Evolutionary conservation across 23 tunicate species (phyloP).

Genomic region (Trididemnum clinides): DNA sequence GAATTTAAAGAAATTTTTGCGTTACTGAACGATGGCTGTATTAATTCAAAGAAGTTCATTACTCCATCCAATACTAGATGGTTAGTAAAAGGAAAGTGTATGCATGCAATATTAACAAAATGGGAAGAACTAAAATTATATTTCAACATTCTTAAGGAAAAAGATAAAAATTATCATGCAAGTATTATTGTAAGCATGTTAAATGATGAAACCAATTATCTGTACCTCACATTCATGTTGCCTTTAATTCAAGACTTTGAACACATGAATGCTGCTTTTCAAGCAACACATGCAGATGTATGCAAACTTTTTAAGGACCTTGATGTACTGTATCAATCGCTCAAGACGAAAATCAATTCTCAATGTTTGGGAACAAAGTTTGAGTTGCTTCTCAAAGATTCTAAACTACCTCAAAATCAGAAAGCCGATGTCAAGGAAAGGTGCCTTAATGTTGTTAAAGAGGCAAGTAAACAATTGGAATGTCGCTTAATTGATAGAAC

Average conservation of each 20-base stretch:
- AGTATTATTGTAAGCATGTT: conserved; percentile 13
- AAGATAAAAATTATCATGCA: conserved; percentile 1
- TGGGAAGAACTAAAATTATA: conserved; percentile 2
- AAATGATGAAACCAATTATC: background rate
- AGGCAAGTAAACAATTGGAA: conserved; percentile 13
- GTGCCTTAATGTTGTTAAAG: too few species aligned
- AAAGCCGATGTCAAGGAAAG: background rate
- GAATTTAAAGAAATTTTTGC: background rate
- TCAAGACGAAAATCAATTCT: background rate
- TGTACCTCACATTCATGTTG: conserved; percentile 4
- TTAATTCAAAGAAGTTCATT: background rate
- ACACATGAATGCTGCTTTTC: too few species aligned
- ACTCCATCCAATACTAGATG: background rate
- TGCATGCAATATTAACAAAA: background rate
- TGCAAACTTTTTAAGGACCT: background rate
- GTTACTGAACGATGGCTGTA: background rate
- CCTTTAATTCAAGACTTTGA: background rate
- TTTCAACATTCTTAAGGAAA: background rate
- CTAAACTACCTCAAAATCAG: background rate
- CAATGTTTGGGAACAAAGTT: background rate
- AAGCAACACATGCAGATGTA: too few species aligned
- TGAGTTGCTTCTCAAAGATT: background rate
- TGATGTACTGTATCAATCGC: background rate
- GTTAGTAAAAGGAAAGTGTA: conserved; percentile 11
- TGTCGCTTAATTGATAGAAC: background rate